Conservation (phyloP, 2,113 vertebrate species). For the Lanius ludovicianus region DNA sequence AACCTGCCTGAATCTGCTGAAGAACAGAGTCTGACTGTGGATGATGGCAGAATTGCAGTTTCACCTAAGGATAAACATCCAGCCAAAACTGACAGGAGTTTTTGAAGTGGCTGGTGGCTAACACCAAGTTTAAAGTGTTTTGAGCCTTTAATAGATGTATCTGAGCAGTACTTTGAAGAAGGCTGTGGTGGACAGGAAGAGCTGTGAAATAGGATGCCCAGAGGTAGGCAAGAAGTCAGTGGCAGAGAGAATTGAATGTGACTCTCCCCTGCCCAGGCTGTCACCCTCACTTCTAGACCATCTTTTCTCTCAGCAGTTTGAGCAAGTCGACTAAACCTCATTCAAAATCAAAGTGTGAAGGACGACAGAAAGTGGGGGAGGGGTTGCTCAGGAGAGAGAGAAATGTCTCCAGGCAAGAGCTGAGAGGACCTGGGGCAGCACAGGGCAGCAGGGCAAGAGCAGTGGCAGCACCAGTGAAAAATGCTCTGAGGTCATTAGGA, state of each 20-base stretch:
- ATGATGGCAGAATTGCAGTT: neutral
- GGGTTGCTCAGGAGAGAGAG: neutral
- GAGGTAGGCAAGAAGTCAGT: neutral
- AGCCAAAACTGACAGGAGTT: neutral
- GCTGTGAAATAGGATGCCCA: neutral
- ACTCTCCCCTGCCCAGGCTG: neutral
- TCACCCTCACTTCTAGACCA: neutral
- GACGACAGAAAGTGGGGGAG: rapidly evolving
- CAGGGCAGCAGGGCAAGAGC: rapidly evolving
- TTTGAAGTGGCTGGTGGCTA: neutral
- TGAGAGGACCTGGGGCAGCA: neutral
- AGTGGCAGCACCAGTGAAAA: neutral
- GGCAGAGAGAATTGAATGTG: neutral
- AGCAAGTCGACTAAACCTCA: neutral
- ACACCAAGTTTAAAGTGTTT: neutral
- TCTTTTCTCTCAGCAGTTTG: neutral
- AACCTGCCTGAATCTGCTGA: neutral
- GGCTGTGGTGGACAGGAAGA: neutral
- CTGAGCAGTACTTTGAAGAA: neutral
- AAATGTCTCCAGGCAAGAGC: neutral
- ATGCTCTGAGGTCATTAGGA: rapidly evolving
- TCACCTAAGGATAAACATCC: neutral
- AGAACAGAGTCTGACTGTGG: neutral
- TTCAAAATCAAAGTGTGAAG: neutral
- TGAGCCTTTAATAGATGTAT: neutral